phyloP scores from a whole-genome alignment of 2,113 vertebrate genomes.

The Podarcis raffonei region DNA sequence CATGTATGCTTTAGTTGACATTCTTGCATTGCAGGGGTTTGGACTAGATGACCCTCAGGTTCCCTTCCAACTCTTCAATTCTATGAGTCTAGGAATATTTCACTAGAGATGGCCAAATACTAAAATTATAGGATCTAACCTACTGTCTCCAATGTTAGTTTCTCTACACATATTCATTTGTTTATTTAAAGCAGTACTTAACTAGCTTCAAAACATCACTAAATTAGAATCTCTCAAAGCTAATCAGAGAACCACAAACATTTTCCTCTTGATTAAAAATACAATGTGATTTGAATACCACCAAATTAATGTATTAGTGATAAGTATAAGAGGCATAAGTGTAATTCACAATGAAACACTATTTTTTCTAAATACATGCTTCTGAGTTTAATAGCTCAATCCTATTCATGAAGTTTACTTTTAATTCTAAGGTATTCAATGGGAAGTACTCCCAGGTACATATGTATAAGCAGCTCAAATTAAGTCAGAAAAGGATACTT shows the following conservation, averaged over 20 bases:
- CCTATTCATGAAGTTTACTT: neutral
- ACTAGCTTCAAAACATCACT: neutral
- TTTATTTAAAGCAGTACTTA: conserved; percentile 3
- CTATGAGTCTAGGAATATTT: neutral
- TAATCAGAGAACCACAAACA: conserved; percentile 20
- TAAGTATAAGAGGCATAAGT: conserved; percentile 7
- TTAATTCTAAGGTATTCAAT: neutral
- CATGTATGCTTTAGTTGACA: too few relatives aligned
- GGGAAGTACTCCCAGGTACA: neutral
- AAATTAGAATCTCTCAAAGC: conserved; percentile 26
- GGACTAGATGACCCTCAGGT: too few relatives aligned
- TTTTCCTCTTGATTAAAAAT: conserved; percentile 7
- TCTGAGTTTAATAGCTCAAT: neutral
- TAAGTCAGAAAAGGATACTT: conserved; percentile 55
- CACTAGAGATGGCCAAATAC: neutral
- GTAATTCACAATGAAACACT: conserved; percentile 9
- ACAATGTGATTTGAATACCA: neutral
- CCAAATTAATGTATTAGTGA: conserved; percentile 16
- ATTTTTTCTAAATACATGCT: conserved; percentile 14
- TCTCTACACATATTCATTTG: neutral
- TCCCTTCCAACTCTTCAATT: too few relatives aligned
- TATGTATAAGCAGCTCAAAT: conserved; percentile 32
- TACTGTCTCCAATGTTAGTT: neutral
- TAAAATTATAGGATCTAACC: neutral
- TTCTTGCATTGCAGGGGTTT: too few relatives aligned